Evolutionary conservation across 2,888 invertebrate species (phyloP), one percentile per base, ranked within the genome.

Genomic region (Lasioglossum malachurum): DNA sequence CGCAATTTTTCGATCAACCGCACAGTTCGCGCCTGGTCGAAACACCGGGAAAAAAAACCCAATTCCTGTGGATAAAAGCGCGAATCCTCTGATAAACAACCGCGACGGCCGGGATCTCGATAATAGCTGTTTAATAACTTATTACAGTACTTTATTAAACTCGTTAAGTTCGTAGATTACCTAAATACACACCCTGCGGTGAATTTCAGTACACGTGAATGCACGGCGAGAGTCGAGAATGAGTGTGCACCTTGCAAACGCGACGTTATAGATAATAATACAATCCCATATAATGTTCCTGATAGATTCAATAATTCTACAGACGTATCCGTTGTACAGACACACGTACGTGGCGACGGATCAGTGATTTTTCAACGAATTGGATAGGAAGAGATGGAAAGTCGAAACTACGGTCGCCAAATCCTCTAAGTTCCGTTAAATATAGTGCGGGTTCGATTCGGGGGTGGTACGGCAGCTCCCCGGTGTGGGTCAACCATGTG

Each of bases 121-220:
- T 31, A 19, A 38, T 71, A 74, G 78, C 78, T 44, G 74, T 84
- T 89, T 88, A 90, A 94, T 94, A 94, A 94, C 92, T 94, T 94
- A 93, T 92, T 93, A 93, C 91, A 92, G 92, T 92, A 93, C 92
- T 94, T 92, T 91, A 92, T 93, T 93, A 88, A 93, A 91, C 87
- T 87, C 53, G 75, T 94, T 93, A 94, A 93, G 91, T 86, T 93
- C 89, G 89, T 93, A 92, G 90, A 90, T 93, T 90, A 92, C 92
- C 93, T 93, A 93, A 89, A 91, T 92, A 93, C 87, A 89, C 89
- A 88, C 80, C 67, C 82, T 84, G 91, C 89, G 87, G 83, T 83
- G 80, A 85, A 79, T 86, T 82, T 89, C 80, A 38, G 71, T 87
- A 81, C 75, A 69, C 31, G 27, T 82, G 73, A 73, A 84, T 75